A percentile compares a stretch with the other conserved stretches of the same genome.
phyloP scores from a whole-genome alignment of 2,113 vertebrate species.

The Columba livia region DNA sequence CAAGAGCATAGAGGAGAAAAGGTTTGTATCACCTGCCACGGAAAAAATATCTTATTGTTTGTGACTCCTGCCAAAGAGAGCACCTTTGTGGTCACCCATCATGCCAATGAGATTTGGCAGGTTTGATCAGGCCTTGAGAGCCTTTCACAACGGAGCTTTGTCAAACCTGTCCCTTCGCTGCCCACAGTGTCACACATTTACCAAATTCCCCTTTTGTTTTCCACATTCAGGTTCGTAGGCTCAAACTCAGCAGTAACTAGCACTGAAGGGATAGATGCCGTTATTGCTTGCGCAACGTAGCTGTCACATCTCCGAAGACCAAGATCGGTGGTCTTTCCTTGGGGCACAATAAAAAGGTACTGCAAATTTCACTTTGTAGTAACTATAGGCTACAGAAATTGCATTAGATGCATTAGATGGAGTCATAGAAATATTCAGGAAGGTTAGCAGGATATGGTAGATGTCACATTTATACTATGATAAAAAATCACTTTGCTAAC shows the following conservation, averaged over 20 bases:
- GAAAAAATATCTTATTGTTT: slow-evolving; percentile 76
- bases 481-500: slow-evolving; percentile 82
- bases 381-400: slow-evolving; percentile 74
- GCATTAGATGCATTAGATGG: slow-evolving; percentile 72
- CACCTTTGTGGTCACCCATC: slow-evolving; percentile 83
- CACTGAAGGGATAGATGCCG: background rate
- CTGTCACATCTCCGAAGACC: slow-evolving; percentile 30
- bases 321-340: slow-evolving; percentile 54
- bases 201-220: slow-evolving; percentile 1
- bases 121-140: slow-evolving; percentile 72
- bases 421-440: slow-evolving; percentile 67
- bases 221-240: background rate
- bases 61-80: slow-evolving; percentile 78
- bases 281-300: background rate
- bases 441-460: slow-evolving; percentile 69
- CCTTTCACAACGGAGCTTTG: slow-evolving; percentile 74
- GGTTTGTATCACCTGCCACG: slow-evolving; percentile 75
- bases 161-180: slow-evolving; percentile 55
- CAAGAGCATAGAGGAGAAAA: background rate
- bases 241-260: slow-evolving; percentile 69
- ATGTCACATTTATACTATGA: slow-evolving; percentile 62
- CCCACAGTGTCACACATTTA: slow-evolving; percentile 35
- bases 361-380: slow-evolving; percentile 76
- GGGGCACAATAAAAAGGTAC: slow-evolving; percentile 62
- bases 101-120: slow-evolving; percentile 82